phyloP scores from a whole-genome alignment of 2,888 invertebrate species.

The Petrophora chlorosata region DNA sequence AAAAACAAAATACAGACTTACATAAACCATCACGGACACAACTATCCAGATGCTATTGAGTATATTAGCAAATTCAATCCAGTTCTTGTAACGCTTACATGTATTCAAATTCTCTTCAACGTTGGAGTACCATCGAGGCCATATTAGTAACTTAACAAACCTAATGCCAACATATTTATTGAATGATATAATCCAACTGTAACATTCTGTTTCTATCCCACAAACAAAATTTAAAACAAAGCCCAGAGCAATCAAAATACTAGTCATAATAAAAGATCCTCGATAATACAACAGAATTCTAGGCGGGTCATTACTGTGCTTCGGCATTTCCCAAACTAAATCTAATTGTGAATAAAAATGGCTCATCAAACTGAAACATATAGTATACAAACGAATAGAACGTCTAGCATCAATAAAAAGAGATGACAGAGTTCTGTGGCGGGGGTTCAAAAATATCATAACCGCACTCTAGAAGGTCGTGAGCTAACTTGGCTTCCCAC shows the following conservation, averaged over 20 bases:
- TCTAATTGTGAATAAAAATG: conserved; percentile 46
- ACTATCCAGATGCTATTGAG: conserved; percentile 40
- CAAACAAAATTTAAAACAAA: conserved; percentile 41
- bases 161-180: conserved; percentile 41
- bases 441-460: conserved; percentile 2
- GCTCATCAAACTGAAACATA: conserved; percentile 46
- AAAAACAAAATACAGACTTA: conserved; percentile 40
- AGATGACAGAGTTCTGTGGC: conserved; percentile 30
- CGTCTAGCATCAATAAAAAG: conserved; percentile 45
- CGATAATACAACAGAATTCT: conserved; percentile 48
- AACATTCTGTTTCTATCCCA: conserved; percentile 28
- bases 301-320: conserved; percentile 42
- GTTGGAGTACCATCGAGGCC: conserved; percentile 41
- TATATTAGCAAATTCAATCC: conserved; percentile 48
- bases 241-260: conserved; percentile 39
- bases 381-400: conserved; percentile 40
- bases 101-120: conserved; percentile 18
- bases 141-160: conserved; percentile 37
- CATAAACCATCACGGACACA: conserved; percentile 38
- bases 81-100: conserved; percentile 26
- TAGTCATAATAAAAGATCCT: conserved; percentile 45
- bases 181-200: conserved; percentile 38
- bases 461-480: conserved; percentile 23
- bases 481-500: conserved; percentile 38
- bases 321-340: conserved; percentile 44